Evolutionary conservation across 2,888 invertebrate species (phyloP).

Genomic region (Ormyrus rosae): DNA sequence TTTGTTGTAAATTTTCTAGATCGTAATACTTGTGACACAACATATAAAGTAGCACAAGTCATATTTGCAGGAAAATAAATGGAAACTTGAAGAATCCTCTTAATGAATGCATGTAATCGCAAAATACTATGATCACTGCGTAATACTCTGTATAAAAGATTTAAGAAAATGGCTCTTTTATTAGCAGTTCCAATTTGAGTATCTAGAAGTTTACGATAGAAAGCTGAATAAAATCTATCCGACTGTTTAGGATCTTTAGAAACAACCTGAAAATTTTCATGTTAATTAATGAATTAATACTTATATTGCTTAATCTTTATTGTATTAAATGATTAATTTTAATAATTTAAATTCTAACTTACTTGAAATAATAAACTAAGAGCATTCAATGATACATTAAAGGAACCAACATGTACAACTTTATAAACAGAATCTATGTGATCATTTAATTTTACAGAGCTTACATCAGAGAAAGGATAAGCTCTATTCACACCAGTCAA

Average conservation of each 20-base stretch:
- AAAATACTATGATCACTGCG: conserved; percentile 85
- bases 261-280: conserved; percentile 62
- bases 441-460: conserved; percentile 78
- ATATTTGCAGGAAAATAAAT: conserved; percentile 86
- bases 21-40: conserved; percentile 81
- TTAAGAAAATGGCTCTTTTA: conserved; percentile 88
- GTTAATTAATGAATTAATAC: conserved; percentile 11
- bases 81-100: conserved; percentile 87
- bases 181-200: conserved; percentile 83
- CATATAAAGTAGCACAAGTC: conserved; percentile 88
- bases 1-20: conserved; percentile 61
- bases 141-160: conserved; percentile 90
- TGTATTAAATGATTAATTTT: conserved; percentile 1
- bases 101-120: conserved; percentile 89
- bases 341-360: conserved; percentile 60
- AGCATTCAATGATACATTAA: conserved; percentile 82
- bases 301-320: not conserved
- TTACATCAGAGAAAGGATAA: conserved; percentile 87
- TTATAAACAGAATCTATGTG: conserved; percentile 88
- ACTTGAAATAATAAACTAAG: conserved; percentile 78
- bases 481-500: conserved; percentile 90
- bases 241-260: conserved; percentile 66
- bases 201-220: conserved; percentile 92
- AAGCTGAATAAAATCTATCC: conserved; percentile 87
- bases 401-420: conserved; percentile 87